These are phyloP conservation scores for Propithecus perrieri DNA, from an alignment of 2,797 vertebrate species.

Conservation along the genomic window DNA sequence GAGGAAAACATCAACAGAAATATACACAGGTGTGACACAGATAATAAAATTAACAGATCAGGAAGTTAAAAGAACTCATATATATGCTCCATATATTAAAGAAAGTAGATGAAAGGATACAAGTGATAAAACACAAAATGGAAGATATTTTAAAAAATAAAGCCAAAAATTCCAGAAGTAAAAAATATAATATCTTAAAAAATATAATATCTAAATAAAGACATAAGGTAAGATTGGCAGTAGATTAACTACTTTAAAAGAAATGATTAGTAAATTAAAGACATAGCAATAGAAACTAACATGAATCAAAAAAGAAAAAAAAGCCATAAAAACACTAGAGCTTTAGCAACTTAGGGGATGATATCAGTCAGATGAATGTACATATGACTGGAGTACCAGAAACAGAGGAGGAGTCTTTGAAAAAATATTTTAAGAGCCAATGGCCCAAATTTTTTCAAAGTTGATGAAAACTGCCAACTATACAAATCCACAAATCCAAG, in stretches of 20 bases:
- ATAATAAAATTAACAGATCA: neutral
- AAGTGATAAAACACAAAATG: neutral
- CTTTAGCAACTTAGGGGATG: neutral
- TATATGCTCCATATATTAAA: neutral
- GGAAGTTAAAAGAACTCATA: neutral
- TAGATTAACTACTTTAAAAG: neutral
- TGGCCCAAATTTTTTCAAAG: neutral
- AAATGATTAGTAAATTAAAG: neutral
- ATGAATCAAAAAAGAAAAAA: neutral
- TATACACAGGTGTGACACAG: neutral
- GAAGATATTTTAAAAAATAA: neutral
- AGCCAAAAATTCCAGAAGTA: neutral
- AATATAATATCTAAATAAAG: slow-evolving; percentile 2
- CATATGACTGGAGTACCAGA: neutral
- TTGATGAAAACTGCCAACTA: neutral
- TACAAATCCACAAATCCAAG: neutral
- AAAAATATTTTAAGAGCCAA: neutral
- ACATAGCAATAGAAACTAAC: neutral
- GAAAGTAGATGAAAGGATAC: neutral
- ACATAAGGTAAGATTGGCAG: neutral
- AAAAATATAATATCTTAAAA: slow-evolving; percentile 1
- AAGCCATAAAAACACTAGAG: neutral
- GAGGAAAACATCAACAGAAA: neutral
- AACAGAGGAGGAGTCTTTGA: neutral
- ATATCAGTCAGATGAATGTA: neutral